Evolutionary conservation across 2,797 vertebrate genomes (phyloP), one percentile per base, ranked within the genome.

Genomic region (Rousettus madagascariensis): DNA sequence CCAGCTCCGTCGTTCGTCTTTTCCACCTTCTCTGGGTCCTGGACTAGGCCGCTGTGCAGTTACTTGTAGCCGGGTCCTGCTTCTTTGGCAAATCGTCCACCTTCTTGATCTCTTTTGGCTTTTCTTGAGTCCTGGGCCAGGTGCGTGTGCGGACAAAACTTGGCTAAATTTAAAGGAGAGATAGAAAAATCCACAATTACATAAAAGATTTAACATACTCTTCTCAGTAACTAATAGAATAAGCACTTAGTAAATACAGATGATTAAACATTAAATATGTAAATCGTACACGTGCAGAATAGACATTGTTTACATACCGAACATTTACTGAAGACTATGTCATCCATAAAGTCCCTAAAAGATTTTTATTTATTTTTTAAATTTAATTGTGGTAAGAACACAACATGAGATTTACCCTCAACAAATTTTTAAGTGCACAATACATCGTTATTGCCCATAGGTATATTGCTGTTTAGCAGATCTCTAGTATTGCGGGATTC

Each of bases 141-240:
- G 38, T 86, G 10, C 1, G 1, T 46, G n/a, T 66, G 13, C 5
- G 30, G 16, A 19, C 38, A 12, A 65, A 55, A 68, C 16, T 8
- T 86, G 59, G 83, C 43, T 57, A 92, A 57, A 46, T 86, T 41
- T 74, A 68, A 89, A 93, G 12, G 38, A 91, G 38, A 86, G 53
- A 55, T 17, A 55, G 43, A 53, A 13, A 65, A 33, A 71, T 57
- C 11, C 43, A 36, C 1, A 43, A 11, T 68, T 72, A 30, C 8
- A n/a, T 15, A 75, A 8, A 13, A 22, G 6, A 72, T 17, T 82
- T 61, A 92, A 51, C 59, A 15, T 30, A 38, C 5, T 65, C 68
- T 55, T 57, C 30, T 49, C 30, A 28, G 16, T 75, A 63, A 79
- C 20, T 43, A 57, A 36, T 86, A 85, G 59, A 86, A 59, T 33